phyloP scores from a whole-genome alignment of 2,888 invertebrate genomes.

The Ctena decussata region DNA sequence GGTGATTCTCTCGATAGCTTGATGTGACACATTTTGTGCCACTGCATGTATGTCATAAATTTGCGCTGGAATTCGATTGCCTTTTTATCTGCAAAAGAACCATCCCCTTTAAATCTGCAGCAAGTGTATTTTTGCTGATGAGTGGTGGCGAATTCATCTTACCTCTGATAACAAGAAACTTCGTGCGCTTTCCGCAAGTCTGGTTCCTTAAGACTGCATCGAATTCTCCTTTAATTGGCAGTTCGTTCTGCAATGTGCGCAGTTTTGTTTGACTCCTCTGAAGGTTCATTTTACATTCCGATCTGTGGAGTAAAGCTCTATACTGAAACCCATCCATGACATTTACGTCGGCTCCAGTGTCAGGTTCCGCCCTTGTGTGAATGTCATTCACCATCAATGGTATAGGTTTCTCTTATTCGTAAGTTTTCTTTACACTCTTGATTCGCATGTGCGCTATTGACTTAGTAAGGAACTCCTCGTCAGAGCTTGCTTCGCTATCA shows the following conservation, averaged over 20 bases:
- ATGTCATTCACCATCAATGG: conserved; percentile 16
- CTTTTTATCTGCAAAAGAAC: not conserved
- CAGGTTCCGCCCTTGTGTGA: conserved; percentile 19
- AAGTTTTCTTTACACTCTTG: not conserved
- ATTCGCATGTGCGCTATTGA: not conserved
- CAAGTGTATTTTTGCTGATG: conserved; percentile 13
- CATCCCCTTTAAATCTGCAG: not conserved
- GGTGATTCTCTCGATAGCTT: not conserved
- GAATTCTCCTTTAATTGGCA: conserved; percentile 23
- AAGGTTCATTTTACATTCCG: not conserved
- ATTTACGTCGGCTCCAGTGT: conserved; percentile 28
- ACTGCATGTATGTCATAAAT: not conserved
- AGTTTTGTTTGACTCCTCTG: conserved; percentile 12
- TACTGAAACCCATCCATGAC: conserved; percentile 24
- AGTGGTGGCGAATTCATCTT: conserved; percentile 28
- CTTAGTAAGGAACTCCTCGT: not conserved
- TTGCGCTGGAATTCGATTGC: not conserved
- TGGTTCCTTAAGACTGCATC: conserved; percentile 8
- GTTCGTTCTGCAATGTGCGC: conserved; percentile 8
- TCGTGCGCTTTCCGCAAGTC: conserved; percentile 17
- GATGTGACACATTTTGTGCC: not conserved
- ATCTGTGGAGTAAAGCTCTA: conserved; percentile 7
- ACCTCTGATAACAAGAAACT: conserved; percentile 7
- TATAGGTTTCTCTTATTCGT: not conserved
- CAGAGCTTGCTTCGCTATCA: not conserved